Evolutionary conservation across 2,888 invertebrate species (phyloP), one percentile per base, ranked within the genome.

Genomic region (Drosophila tripunctata): DNA sequence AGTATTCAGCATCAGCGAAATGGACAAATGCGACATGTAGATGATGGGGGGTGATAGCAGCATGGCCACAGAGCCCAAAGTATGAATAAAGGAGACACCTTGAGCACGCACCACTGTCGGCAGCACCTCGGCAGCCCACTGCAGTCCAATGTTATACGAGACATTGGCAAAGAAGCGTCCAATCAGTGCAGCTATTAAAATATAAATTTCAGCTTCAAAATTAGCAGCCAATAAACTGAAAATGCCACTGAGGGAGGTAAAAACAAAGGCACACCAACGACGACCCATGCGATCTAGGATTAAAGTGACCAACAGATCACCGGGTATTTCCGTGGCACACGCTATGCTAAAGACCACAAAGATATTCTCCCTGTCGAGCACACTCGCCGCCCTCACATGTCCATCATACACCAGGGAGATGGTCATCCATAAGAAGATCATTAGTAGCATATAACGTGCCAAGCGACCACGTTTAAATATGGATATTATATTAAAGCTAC

Each of bases 101-200:
- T 97, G 97, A 0, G 96, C 97, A 30, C 97, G 90, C 0, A 97
- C 96, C 1, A 97, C 96, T 0, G 97, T 97, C 0, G 97, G 97
- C 7, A 97, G 90, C 5, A 97, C 90, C 89, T 97, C 97, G 0
- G 97, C 97, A 0, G 96, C 97, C 91, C 97, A 97, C 80, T 97
- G 97, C 0, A 97, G 93, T 0, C 97, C 97, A 68, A 97, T 97
- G 90, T 97, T 97, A 91, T 97, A 97, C 0, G 97, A 96, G 48
- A 97, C 96, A 89, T 97, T 97, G n/a, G 97, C 95, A 73, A 96
- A 95, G 75, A 97, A 96, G 19, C 97, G 92, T 2, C 97, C 97
- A 44, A 95, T 92, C 71, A 98, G 95, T 0, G 97, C 97, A 19
- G 96, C 91, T 0, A 94, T 92, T 0, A 96, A 95, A 48, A 96